Conservation (phyloP, 2,888 invertebrate genomes). For the Zaprionus lineosus region DNA sequence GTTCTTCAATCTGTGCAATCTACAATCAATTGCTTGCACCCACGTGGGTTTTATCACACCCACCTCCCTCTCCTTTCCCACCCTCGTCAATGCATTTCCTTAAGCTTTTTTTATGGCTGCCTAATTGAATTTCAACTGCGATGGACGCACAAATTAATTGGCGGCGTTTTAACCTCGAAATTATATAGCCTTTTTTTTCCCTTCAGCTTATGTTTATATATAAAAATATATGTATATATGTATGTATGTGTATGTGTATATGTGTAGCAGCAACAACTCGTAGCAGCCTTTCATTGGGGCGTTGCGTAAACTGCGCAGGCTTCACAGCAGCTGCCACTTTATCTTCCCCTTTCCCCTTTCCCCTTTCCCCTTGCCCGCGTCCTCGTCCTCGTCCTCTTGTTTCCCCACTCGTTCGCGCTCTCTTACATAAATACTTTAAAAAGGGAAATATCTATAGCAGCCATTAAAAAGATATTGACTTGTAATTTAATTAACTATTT, state of each 20-base stretch:
- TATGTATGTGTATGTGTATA: neutral
- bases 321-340: neutral
- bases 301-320: neutral
- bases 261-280: neutral
- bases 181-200: too few species aligned
- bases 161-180: constrained; percentile 61
- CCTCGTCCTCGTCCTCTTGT: too few species aligned
- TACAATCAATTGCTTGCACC: too few species aligned
- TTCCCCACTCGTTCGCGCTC: too few species aligned
- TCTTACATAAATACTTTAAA: neutral
- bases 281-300: constrained; percentile 4
- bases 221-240: too few species aligned
- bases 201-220: too few species aligned
- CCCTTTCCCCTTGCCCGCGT: too few species aligned
- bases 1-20: neutral
- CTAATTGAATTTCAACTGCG: constrained; percentile 59
- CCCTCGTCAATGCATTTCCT: neutral
- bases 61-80: neutral
- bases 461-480: constrained; percentile 38
- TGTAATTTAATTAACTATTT: constrained; percentile 56
- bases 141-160: constrained; percentile 57
- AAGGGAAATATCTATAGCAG: neutral
- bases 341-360: too few species aligned
- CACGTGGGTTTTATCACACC: too few species aligned
- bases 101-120: constrained; percentile 52